These are phyloP conservation scores for Chymomyza costata DNA, from an alignment of 1,140 invertebrate genomes.

Conservation along the genomic window DNA sequence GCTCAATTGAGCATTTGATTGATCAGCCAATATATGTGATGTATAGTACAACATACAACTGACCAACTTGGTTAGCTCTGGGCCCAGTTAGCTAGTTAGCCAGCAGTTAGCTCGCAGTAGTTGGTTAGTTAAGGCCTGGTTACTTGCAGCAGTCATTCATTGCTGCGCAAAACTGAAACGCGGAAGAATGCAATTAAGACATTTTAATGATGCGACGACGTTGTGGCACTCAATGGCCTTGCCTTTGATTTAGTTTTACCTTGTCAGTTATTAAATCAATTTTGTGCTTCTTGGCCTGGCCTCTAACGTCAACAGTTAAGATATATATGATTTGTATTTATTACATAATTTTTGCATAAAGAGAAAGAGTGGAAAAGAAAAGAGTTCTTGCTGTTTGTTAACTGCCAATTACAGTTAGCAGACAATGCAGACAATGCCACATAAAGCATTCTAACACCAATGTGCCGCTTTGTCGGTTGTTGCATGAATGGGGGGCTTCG, in stretches of 20 bases:
- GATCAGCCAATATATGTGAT: constrained; percentile 52
- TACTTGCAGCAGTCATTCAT: constrained; percentile 13
- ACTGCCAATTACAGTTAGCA: constrained; percentile 64
- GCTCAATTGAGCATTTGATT: constrained; percentile 36
- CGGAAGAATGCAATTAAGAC: constrained; percentile 64
- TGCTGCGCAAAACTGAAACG: constrained; percentile 18
- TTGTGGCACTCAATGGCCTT: neutral
- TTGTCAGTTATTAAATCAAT: constrained; percentile 66
- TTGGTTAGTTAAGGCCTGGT: constrained; percentile 17
- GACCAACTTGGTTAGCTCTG: constrained; percentile 17
- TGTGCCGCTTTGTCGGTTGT: constrained; percentile 9
- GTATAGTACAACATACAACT: constrained; percentile 25
- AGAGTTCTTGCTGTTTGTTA: constrained; percentile 33
- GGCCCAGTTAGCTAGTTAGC: neutral
- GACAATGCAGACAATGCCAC: constrained; percentile 61
- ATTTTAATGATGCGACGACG: constrained; percentile 48
- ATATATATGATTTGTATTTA: constrained; percentile 36
- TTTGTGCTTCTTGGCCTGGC: no score
- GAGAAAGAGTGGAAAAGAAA: no score
- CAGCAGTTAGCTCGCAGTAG: neutral
- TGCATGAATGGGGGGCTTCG: constrained; percentile 44
- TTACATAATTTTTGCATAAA: constrained; percentile 62
- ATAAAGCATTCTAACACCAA: constrained; percentile 69
- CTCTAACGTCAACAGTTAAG: no score
- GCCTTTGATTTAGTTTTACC: no score